phyloP scores from a whole-genome alignment of 2,797 vertebrate species.

The Champsocephalus gunnari region DNA sequence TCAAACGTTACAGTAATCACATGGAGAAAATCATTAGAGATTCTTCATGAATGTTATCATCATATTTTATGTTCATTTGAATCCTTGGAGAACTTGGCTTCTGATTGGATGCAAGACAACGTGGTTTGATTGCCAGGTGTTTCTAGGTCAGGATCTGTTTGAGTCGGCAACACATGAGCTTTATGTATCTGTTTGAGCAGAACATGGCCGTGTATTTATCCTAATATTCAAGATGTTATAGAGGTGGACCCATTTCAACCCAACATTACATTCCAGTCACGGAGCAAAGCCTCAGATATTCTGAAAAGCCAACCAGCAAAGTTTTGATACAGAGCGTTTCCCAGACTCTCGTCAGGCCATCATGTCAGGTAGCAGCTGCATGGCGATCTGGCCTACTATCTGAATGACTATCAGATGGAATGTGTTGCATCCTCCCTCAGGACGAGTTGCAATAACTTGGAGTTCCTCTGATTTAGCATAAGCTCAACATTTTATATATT shows the following conservation, averaged over 20 bases:
- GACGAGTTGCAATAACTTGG: background rate
- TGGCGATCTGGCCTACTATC: background rate
- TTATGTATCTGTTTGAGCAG: conserved; percentile 3
- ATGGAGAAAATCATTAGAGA: background rate
- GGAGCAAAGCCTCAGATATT: background rate
- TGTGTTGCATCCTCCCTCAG: background rate
- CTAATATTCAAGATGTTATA: background rate
- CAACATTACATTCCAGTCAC: conserved; percentile 21
- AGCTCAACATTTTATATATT: background rate
- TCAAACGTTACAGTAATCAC: conserved; percentile 20
- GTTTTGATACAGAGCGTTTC: background rate
- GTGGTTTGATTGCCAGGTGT: conserved; percentile 24
- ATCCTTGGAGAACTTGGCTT: conserved; percentile 38
- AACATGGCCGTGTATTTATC: background rate
- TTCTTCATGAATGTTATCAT: background rate
- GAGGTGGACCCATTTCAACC: conserved; percentile 11
- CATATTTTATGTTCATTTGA: background rate
- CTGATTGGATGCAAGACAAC: conserved; percentile 56
- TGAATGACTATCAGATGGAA: background rate
- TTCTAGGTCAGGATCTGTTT: conserved; percentile 21
- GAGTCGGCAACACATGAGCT: conserved; percentile 12
- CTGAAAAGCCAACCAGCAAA: background rate
- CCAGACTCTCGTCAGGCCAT: background rate
- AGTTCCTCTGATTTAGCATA: background rate
- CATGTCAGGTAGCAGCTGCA: background rate